Percentiles rank a stretch among this genome's conserved stretches.
Evolutionary conservation across 2,888 invertebrate genomes (phyloP).

Genomic region (Acronicta alni): DNA sequence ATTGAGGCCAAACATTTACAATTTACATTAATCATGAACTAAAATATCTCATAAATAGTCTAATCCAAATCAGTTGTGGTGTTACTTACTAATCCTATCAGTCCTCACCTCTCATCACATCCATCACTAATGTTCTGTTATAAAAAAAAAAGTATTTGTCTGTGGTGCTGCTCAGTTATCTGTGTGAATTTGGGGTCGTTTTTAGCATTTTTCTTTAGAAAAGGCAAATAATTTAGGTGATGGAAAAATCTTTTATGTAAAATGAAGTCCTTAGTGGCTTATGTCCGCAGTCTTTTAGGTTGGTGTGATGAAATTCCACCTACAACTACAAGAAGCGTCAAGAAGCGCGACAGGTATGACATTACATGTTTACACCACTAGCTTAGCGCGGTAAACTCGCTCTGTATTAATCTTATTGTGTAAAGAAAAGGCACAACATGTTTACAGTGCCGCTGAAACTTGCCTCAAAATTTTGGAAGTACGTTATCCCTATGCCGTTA

Average conservation of each 20-base stretch:
- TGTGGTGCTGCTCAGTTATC: slow-evolving; percentile 64
- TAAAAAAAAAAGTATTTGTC: slow-evolving; percentile 26
- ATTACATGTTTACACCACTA: slow-evolving; percentile 84
- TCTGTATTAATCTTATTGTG: slow-evolving; percentile 58
- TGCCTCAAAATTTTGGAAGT: slow-evolving; percentile 84
- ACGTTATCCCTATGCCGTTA: slow-evolving; percentile 55
- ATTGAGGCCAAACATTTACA: too few relatives aligned
- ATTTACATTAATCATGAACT: too few relatives aligned
- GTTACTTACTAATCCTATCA: too few relatives aligned
- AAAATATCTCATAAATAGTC: too few relatives aligned
- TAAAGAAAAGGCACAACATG: slow-evolving; percentile 64
- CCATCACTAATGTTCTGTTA: not conserved
- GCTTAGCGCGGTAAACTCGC: slow-evolving; percentile 87
- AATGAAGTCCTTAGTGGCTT: slow-evolving; percentile 85
- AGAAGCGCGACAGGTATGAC: slow-evolving; percentile 88
- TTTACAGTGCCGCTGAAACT: slow-evolving; percentile 76
- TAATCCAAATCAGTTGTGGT: too few relatives aligned
- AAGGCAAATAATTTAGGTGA: slow-evolving; percentile 66
- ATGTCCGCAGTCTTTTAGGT: slow-evolving; percentile 80
- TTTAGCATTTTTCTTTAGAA: slow-evolving; percentile 55
- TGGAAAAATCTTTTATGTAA: slow-evolving; percentile 76
- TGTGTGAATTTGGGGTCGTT: slow-evolving; percentile 60
- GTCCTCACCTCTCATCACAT: too few relatives aligned
- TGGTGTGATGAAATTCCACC: slow-evolving; percentile 74
- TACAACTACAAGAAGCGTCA: slow-evolving; percentile 73